Conservation (phyloP, 2,888 invertebrate genomes). For the Nomada ruficornis region DNA sequence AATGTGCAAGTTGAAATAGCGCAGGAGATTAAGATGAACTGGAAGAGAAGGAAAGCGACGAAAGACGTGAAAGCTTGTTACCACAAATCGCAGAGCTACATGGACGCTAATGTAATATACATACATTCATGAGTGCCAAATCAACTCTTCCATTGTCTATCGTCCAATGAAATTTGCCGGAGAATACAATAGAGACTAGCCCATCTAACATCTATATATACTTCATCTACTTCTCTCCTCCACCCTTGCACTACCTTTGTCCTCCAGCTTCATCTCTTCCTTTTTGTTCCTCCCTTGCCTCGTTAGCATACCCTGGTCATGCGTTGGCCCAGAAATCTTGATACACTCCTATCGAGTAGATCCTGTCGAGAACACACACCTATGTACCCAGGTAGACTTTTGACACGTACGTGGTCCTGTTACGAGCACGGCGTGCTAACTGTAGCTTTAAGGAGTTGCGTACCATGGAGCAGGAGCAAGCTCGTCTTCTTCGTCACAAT, state of each 20-base stretch:
- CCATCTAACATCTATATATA: slow-evolving; percentile 25
- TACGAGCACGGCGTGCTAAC: no score
- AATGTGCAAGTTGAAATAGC: slow-evolving; percentile 7
- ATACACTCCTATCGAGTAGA: slow-evolving; percentile 62
- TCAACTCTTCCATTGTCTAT: slow-evolving; percentile 68
- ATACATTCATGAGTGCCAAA: slow-evolving; percentile 75
- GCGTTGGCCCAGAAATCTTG: slow-evolving; percentile 65
- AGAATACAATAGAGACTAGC: slow-evolving; percentile 65
- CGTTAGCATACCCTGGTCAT: slow-evolving; percentile 52
- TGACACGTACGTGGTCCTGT: no score
- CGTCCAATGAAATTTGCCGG: slow-evolving; percentile 73
- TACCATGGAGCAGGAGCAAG: no score
- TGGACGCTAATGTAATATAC: slow-evolving; percentile 71
- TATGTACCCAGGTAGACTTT: no score
- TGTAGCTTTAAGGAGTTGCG: no score
- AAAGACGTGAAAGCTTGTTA: slow-evolving; percentile 63
- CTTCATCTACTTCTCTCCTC: slow-evolving; percentile 42
- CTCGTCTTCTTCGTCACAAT: no score
- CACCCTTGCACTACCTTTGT: slow-evolving; percentile 24
- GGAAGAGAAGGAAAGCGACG: slow-evolving; percentile 30
- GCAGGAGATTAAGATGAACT: background rate
- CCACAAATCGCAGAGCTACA: slow-evolving; percentile 65
- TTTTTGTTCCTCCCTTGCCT: background rate
- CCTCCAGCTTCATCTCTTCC: slow-evolving; percentile 2
- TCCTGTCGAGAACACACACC: slow-evolving; percentile 7